Base-by-base conservation (phyloP, 2,797 vertebrate genomes). In the Decapterus maruadsi region DNA sequence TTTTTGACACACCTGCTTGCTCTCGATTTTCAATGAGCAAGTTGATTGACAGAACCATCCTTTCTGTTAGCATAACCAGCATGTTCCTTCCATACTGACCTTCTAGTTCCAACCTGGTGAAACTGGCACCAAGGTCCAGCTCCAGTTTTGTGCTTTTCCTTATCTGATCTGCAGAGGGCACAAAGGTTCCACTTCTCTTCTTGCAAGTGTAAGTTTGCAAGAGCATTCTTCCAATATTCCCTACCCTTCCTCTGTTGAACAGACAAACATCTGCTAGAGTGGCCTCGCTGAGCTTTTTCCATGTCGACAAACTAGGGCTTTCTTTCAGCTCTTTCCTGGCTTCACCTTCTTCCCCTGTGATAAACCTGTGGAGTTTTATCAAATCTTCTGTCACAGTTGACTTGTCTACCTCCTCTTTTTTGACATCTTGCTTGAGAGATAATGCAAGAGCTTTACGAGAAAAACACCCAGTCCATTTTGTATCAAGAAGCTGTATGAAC, bases 281-380 rank as follows among this genome's bases (percentile, higher is more conserved):
- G 38, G 91, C 91, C 73, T 94, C 94, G 0, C 91, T 87, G 26
- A 94, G 91, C 68, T 93, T 94, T 60, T 91, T 94, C 94, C 94
- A 94, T 0, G 88, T 91, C 11, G 91, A 87, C 73, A 91, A 67
- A 76, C 76, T 91, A 1, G 91, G 92, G 71, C 68, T 91, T 54
- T 92, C 84, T 69, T 84, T 88, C 11, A 94, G 73, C 36, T 93
- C 92, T 57, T 68, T 88, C 62, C 76, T 90, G 40, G 94, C 90
- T 70, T 91, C 91, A 22, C 93, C 89, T 38, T 88, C 89, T 73
- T 92, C 92, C 2, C 70, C 75, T 3, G 67, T 78, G 38, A 94
- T 91, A 64, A 91, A 93, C 55, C 51, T 78, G 69, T 93, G 88
- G 26, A 95, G 91, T 80, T 90, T 95, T 0, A 93, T 86, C 26